These are phyloP conservation scores for Aphrophora alni DNA, from an alignment of 2,888 invertebrate species.

Conservation along the genomic window DNA sequence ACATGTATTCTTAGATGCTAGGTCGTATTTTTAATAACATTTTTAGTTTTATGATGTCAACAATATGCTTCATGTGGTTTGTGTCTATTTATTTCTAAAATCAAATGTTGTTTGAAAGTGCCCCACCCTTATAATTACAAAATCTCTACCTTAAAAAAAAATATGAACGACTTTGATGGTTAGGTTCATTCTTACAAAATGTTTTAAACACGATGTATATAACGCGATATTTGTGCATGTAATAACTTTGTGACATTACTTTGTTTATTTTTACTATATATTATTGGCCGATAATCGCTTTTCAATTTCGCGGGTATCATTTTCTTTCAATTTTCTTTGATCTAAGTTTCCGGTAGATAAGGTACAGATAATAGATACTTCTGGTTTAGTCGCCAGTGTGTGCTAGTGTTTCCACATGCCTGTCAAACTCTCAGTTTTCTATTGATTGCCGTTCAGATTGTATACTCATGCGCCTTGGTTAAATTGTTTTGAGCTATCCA, in stretches of 20 bases:
- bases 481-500: not conserved
- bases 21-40: not conserved
- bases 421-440: not conserved
- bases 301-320: not conserved
- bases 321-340: not conserved
- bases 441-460: not conserved
- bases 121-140: too few species aligned
- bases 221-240: too few species aligned
- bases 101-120: too few species aligned
- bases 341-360: not conserved
- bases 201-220: not conserved
- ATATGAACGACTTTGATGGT: not conserved
- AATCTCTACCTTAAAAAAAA: too few species aligned
- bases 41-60: not conserved
- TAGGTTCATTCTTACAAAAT: not conserved
- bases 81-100: too few species aligned
- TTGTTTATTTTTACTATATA: not conserved
- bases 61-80: not conserved
- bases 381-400: not conserved
- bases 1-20: not conserved
- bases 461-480: not conserved
- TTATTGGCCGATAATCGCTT: not conserved
- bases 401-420: not conserved
- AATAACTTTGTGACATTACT: not conserved
- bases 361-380: not conserved